Base-by-base conservation (phyloP, 2,797 vertebrate species). In the Tinamus major region DNA sequence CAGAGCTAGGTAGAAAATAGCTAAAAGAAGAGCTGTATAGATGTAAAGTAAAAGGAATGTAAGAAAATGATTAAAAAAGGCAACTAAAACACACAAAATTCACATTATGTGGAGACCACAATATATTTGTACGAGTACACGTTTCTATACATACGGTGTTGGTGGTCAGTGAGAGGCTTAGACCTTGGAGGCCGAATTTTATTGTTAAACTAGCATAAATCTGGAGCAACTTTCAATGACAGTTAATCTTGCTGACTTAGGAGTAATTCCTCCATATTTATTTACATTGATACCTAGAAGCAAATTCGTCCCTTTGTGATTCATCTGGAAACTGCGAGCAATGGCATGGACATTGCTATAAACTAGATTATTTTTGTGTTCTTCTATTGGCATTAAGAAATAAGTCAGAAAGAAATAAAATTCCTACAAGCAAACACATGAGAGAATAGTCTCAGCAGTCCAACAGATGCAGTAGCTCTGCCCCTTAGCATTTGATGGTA, bases 21-120 rank as follows among this genome's bases (percentile, higher is more conserved):
- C 93, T 96, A 95, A 95, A 95, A 94, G 93, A 94, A 95, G 93
- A 95, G 95, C 94, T 95, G 94, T 87, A 92, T 82, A 96, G 95
- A 88, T 95, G 93, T 85, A 94, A 96, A 96, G 96, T 96, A 94
- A 92, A 95, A 96, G 95, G 94, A 96, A 96, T 96, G 94, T 95
- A 95, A 96, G 95, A 96, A 95, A 96, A 96, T 85, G 1, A 96
- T 96, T 93, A 85, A 92, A 96, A 95, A 95, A 93, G 93, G 91
- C 92, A 96, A 95, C 95, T 92, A 79, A 96, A 95, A 93, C 93
- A 95, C 87, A 96, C 71, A 82, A 79, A 93, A 80, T 93, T 96
- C 92, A 96, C 94, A 95, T 92, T 93, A 94, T 87, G 87, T 90
- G 83, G 78, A 92, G 92, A 93, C 93, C 93, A 95, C 91, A 92